These are phyloP conservation scores for Gortyna flavago DNA, from an alignment of 2,888 invertebrate genomes.

Conservation along the genomic window DNA sequence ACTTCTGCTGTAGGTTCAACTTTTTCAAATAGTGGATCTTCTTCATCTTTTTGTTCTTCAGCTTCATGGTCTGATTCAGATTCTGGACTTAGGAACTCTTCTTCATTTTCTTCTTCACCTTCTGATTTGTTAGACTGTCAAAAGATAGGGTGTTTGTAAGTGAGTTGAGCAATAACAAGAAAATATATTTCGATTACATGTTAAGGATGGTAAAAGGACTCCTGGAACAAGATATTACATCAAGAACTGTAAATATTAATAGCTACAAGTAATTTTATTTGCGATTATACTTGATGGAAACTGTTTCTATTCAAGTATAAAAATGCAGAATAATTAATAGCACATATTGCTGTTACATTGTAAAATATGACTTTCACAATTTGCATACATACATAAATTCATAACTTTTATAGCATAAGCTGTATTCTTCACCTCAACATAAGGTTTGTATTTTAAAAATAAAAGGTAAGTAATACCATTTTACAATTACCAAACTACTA, in stretches of 20 bases:
- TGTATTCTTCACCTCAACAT: not conserved
- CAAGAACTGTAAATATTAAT: not conserved
- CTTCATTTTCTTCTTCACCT: slow-evolving; percentile 86
- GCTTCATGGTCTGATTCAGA: slow-evolving; percentile 84
- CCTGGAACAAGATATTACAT: not conserved
- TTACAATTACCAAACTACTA: not conserved
- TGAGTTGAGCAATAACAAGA: not conserved
- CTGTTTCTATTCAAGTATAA: not conserved
- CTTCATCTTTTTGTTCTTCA: slow-evolving; percentile 74
- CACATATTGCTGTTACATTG: not conserved
- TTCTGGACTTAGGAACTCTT: slow-evolving; percentile 87
- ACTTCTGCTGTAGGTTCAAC: slow-evolving; percentile 49
- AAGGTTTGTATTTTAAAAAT: not conserved
- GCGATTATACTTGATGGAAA: not conserved
- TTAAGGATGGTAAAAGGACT: not conserved
- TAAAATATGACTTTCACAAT: slow-evolving; percentile 9
- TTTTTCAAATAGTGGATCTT: slow-evolving; percentile 43
- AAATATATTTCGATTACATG: not conserved
- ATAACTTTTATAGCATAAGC: too few species aligned
- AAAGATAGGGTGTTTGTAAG: not conserved
- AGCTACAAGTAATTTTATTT: not conserved
- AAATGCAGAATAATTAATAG: slow-evolving; percentile 1
- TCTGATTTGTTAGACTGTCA: slow-evolving; percentile 74
- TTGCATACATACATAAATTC: not conserved
- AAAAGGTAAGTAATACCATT: not conserved